Conservation (phyloP, 2,797 vertebrate genomes). For the Premnoplex brunnescens region DNA sequence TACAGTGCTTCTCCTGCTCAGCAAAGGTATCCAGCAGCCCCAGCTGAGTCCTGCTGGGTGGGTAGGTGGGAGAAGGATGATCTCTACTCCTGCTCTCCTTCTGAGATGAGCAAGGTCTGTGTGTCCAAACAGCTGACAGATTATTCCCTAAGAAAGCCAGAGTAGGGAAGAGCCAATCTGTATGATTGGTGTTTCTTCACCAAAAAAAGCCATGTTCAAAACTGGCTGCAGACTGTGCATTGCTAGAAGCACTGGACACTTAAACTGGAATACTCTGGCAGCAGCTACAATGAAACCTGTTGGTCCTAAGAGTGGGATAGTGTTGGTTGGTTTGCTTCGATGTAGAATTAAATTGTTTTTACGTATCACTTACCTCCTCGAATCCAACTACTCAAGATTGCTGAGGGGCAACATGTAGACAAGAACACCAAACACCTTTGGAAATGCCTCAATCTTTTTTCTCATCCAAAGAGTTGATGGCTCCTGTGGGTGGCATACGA, state of each 20-base stretch:
- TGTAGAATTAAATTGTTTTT: not conserved
- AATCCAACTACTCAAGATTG: not conserved
- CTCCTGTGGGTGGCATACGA: not conserved
- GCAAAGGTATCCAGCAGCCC: not conserved
- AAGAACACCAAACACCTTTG: not conserved
- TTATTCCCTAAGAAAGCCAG: not conserved
- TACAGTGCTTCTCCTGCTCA: not conserved
- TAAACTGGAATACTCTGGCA: not conserved
- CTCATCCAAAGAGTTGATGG: not conserved
- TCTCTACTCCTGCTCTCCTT: not conserved
- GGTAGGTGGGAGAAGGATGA: not conserved
- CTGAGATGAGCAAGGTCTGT: not conserved
- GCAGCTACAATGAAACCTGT: not conserved
- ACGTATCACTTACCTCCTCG: not conserved
- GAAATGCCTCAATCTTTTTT: not conserved
- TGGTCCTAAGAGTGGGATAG: not conserved
- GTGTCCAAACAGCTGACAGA: not conserved
- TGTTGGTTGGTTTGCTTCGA: not conserved
- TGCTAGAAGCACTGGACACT: not conserved
- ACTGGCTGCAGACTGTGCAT: not conserved
- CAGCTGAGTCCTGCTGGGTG: not conserved
- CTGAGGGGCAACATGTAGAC: not conserved
- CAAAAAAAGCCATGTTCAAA: not conserved
- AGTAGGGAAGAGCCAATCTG: not conserved
- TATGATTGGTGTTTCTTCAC: not conserved